A percentile compares a stretch with the other conserved stretches of the same genome.
These are phyloP conservation scores for Glyphotaelius pellucidus DNA, from an alignment of 2,888 invertebrate species.

Conservation along the genomic window DNA sequence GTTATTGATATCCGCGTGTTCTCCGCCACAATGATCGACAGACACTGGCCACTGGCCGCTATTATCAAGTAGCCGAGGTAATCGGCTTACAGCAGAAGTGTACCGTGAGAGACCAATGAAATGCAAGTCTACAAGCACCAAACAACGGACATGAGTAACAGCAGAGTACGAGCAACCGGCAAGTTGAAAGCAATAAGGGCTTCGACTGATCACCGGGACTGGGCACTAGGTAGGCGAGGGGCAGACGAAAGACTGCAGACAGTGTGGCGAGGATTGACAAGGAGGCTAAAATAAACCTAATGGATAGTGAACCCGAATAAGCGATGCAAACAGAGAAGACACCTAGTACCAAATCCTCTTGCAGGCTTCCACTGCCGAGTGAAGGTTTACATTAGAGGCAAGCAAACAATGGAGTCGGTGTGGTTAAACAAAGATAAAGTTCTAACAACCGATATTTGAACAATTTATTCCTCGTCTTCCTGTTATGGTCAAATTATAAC, in stretches of 20 bases:
- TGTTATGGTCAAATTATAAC: not conserved
- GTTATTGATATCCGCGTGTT: constrained; percentile 38
- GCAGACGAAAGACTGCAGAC: not conserved
- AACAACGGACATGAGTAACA: not conserved
- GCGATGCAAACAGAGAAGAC: not conserved
- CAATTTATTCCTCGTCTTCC: not conserved
- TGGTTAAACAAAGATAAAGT: constrained; percentile 3
- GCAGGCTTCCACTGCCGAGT: not conserved
- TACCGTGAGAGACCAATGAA: constrained; percentile 27
- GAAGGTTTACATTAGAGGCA: not conserved
- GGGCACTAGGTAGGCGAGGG: not conserved
- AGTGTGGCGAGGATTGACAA: not conserved
- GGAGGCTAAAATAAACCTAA: not conserved
- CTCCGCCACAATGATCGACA: constrained; percentile 21
- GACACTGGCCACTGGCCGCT: not conserved
- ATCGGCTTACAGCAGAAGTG: constrained; percentile 20
- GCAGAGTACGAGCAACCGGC: not conserved
- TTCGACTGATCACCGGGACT: not conserved
- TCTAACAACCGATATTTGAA: not conserved
- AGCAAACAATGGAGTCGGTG: not conserved
- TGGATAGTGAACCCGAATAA: not conserved
- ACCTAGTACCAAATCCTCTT: not conserved
- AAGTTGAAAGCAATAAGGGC: not conserved
- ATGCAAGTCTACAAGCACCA: not conserved
- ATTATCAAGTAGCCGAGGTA: constrained; percentile 34